These are phyloP conservation scores for Anas platyrhynchos DNA, from an alignment of 2,113 vertebrate genomes.

Conservation along the genomic window DNA sequence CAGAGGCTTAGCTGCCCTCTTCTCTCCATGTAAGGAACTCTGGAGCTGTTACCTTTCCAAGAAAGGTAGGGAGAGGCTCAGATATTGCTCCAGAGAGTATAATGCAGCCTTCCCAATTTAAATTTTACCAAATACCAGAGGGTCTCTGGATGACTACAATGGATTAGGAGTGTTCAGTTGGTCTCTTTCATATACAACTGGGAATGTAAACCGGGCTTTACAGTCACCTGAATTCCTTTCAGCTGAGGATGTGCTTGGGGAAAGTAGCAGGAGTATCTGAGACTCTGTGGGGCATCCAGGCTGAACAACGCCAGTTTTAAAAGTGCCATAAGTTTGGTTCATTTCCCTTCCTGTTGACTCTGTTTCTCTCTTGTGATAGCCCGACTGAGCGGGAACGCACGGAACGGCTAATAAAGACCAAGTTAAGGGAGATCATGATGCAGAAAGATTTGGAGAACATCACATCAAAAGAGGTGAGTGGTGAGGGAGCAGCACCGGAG, in stretches of 20 bases:
- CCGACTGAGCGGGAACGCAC: constrained; percentile 96
- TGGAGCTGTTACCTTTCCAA: constrained; percentile 76
- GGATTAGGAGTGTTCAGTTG: constrained; percentile 39
- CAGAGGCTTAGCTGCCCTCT: constrained; percentile 65
- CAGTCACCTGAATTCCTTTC: constrained; percentile 39
- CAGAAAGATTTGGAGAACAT: constrained; percentile 98
- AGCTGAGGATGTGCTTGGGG: neutral
- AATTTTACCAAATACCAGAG: constrained; percentile 60
- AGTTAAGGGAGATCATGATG: constrained; percentile 98
- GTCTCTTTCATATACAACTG: constrained; percentile 2
- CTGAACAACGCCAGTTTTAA: neutral
- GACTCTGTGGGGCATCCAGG: neutral
- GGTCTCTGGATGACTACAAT: constrained; percentile 45
- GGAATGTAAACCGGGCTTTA: constrained; percentile 29
- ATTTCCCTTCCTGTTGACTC: neutral
- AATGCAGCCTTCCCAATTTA: constrained; percentile 64
- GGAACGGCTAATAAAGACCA: constrained; percentile 92
- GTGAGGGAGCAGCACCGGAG: neutral
- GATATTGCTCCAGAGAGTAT: constrained; percentile 34
- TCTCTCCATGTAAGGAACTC: constrained; percentile 79
- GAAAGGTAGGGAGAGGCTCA: constrained; percentile 69
- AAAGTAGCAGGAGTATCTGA: neutral
- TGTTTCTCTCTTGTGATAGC: constrained; percentile 74
- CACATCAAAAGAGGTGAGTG: constrained; percentile 93
- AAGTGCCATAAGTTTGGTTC: neutral